Evolutionary conservation across 2,888 invertebrate genomes (phyloP).

Genomic region (Rutpela maculata): DNA sequence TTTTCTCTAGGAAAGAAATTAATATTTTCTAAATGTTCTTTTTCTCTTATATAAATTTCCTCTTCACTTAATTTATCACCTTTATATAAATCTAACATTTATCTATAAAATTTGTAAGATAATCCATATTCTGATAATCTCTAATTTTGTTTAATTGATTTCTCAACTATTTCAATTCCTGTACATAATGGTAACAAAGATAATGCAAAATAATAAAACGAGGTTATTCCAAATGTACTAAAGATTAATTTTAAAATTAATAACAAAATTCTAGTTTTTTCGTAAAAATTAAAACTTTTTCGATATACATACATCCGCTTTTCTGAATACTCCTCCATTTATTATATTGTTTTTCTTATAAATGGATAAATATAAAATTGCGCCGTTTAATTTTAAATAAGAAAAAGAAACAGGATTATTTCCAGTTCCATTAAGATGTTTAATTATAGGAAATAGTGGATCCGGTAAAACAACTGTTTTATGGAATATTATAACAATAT

Average conservation of each 20-base stretch:
- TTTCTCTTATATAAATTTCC: no score
- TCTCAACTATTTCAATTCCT: constrained; percentile 6
- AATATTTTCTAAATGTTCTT: no score
- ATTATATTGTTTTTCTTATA: neutral
- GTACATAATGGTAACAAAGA: constrained; percentile 6
- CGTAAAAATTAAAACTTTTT: no score
- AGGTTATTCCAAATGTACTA: no score
- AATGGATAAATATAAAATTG: neutral
- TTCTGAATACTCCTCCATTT: neutral
- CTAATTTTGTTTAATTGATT: neutral
- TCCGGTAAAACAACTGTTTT: constrained; percentile 36
- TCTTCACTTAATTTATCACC: no score
- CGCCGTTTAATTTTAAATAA: neutral
- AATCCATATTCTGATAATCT: neutral
- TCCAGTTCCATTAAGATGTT: constrained; percentile 19
- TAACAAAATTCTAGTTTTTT: no score
- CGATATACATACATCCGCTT: neutral
- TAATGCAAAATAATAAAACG: no score
- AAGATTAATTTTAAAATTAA: no score
- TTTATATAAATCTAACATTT: no score
- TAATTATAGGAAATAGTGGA: constrained; percentile 34
- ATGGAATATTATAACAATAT: constrained; percentile 33
- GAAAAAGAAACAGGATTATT: constrained; percentile 11
- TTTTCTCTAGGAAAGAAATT: no score
- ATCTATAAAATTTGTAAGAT: constrained; percentile 20